phyloP scores from a whole-genome alignment of 2,888 invertebrate genomes.

The Gisinianus flammeolus region DNA sequence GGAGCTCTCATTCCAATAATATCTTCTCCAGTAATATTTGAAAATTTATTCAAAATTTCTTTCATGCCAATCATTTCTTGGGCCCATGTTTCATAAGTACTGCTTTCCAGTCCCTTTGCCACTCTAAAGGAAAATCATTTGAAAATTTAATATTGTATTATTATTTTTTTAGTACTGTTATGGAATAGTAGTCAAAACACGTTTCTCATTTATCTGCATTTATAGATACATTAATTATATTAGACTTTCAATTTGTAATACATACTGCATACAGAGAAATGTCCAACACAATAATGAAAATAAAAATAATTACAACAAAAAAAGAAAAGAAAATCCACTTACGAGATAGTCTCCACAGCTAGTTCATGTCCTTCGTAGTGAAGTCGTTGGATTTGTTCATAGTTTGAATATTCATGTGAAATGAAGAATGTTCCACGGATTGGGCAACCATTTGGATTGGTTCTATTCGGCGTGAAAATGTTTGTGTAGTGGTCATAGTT shows the following conservation, averaged over 20 bases:
- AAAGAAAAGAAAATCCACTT: constrained; percentile 62
- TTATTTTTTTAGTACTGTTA: too few relatives aligned
- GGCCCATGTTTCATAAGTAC: constrained; percentile 92
- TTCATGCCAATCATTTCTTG: constrained; percentile 94
- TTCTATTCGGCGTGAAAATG: constrained; percentile 76
- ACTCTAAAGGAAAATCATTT: constrained; percentile 63
- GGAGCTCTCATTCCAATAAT: constrained; percentile 88
- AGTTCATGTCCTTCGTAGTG: constrained; percentile 89
- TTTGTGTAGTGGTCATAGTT: constrained; percentile 87
- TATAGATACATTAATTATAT: too few relatives aligned
- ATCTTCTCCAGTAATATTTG: constrained; percentile 80
- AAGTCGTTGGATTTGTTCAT: constrained; percentile 87
- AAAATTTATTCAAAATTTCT: constrained; percentile 80
- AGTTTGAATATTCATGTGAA: constrained; percentile 88
- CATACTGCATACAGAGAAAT: too few relatives aligned
- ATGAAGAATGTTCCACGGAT: constrained; percentile 92
- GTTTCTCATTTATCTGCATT: too few relatives aligned
- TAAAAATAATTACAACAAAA: constrained; percentile 3
- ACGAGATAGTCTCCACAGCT: constrained; percentile 75
- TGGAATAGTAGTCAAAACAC: too few relatives aligned
- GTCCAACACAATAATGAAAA: too few relatives aligned
- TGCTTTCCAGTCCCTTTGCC: constrained; percentile 84
- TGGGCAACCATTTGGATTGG: constrained; percentile 88
- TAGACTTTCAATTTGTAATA: too few relatives aligned
- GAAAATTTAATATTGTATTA: constrained; percentile 14